Evolutionary conservation across 2,113 vertebrate genomes (phyloP).

Genomic region (Synchiropus splendidus): DNA sequence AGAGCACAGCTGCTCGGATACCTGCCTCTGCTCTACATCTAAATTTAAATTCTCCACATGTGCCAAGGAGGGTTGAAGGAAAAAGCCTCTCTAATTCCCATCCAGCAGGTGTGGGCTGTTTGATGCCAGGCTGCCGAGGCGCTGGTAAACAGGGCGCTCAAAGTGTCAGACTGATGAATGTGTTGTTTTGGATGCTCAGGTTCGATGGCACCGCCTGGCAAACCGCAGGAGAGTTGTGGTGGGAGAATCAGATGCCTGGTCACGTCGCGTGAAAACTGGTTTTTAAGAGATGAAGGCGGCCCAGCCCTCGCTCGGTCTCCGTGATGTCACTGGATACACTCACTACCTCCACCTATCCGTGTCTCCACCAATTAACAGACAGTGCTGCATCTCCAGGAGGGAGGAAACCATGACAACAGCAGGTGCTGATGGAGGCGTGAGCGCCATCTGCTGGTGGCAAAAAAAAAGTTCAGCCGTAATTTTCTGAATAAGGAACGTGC

Average conservation of each 20-base stretch:
- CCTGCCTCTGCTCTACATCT: conserved; percentile 15
- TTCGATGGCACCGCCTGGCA: not conserved
- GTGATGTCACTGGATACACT: too few species aligned
- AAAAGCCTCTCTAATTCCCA: conserved; percentile 29
- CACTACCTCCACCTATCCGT: not conserved
- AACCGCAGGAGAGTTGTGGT: not conserved
- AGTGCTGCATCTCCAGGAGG: conserved; percentile 32
- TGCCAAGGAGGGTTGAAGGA: conserved; percentile 22
- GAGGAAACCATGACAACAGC: conserved; percentile 56
- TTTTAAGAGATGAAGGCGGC: too few species aligned
- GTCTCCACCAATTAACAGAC: conserved; percentile 45
- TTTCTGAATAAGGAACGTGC: too few species aligned
- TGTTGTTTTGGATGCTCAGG: too few species aligned
- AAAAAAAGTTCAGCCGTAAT: too few species aligned
- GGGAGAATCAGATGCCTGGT: too few species aligned
- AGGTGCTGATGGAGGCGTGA: conserved; percentile 12
- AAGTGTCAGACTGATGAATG: too few species aligned
- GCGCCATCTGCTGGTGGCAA: conserved; percentile 38
- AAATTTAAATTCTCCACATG: conserved; percentile 22
- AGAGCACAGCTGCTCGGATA: conserved; percentile 12
- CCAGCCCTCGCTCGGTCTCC: too few species aligned
- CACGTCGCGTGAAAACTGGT: too few species aligned
- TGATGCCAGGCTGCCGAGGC: conserved; percentile 18
- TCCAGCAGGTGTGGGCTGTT: conserved; percentile 28
- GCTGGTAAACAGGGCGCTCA: conserved; percentile 11